Evolutionary conservation across 2,113 vertebrate species (phyloP).

Genomic region (Phycodurus eques): DNA sequence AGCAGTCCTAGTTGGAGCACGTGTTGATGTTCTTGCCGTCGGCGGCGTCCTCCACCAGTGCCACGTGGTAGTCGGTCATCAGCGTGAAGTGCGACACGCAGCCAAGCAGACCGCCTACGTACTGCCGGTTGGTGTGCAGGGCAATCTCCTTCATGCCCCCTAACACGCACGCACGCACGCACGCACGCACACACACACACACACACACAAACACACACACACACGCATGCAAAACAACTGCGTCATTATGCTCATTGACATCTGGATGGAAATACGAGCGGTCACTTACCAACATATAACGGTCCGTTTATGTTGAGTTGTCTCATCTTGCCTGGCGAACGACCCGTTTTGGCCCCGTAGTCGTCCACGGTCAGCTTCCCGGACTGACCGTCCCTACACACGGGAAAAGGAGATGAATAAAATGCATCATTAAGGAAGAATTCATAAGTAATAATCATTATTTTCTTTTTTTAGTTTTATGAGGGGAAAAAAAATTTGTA

Average conservation of each 20-base stretch:
- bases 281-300: conserved; percentile 86
- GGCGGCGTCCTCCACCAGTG: conserved; percentile 87
- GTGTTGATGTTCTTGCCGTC: conserved; percentile 97
- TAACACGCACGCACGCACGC: conserved; percentile 39
- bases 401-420: background rate
- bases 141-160: conserved; percentile 96
- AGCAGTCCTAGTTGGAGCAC: conserved; percentile 76
- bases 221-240: background rate
- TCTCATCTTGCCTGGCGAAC: conserved; percentile 90
- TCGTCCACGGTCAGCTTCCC: conserved; percentile 95
- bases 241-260: background rate
- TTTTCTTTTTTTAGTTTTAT: no score
- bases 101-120: conserved; percentile 86
- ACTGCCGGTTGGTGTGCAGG: conserved; percentile 88
- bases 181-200: background rate
- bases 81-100: conserved; percentile 95
- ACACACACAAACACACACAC: background rate
- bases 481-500: no score
- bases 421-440: background rate
- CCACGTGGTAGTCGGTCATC: conserved; percentile 89
- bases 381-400: conserved; percentile 83
- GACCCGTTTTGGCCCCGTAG: conserved; percentile 87
- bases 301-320: conserved; percentile 91
- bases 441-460: no score
- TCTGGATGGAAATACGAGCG: background rate